Evolutionary conservation across 1,140 invertebrate genomes (phyloP).

Genomic region (Hyphantria cunea): DNA sequence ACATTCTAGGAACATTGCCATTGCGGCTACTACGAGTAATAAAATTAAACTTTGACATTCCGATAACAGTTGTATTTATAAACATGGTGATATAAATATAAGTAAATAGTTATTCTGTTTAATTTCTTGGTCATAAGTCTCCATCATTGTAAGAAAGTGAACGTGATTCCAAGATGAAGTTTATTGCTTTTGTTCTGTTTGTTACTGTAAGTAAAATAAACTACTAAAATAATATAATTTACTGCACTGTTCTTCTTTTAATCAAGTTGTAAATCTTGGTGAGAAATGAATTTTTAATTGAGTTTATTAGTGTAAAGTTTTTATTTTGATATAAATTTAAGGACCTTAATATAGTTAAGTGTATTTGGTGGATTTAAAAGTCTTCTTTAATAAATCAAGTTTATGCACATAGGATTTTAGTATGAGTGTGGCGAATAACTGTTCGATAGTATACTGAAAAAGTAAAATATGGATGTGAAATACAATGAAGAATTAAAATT

Average conservation of each 20-base stretch:
- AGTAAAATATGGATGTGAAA: too few relatives aligned
- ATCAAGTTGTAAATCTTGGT: too few relatives aligned
- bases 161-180: slow-evolving; percentile 6
- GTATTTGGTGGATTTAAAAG: too few relatives aligned
- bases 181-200: slow-evolving; percentile 1
- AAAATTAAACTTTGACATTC: slow-evolving; percentile 15
- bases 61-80: slow-evolving; percentile 19
- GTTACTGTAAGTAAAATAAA: slow-evolving; percentile 10
- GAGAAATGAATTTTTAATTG: too few relatives aligned
- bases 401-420: too few relatives aligned
- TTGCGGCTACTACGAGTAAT: slow-evolving; percentile 7
- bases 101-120: neutral
- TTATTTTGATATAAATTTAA: too few relatives aligned
- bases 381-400: too few relatives aligned
- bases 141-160: neutral
- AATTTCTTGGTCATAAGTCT: slow-evolving; percentile 4
- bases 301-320: too few relatives aligned
- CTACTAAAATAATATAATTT: neutral
- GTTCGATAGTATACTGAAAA: too few relatives aligned
- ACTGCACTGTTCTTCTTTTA: neutral
- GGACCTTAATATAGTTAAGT: too few relatives aligned
- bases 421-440: too few relatives aligned
- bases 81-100: slow-evolving; percentile 13
- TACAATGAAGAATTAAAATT: too few relatives aligned
- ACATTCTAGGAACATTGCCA: slow-evolving; percentile 9